phyloP scores from a whole-genome alignment of 2,797 vertebrate genomes.

The Natrix natrix region DNA sequence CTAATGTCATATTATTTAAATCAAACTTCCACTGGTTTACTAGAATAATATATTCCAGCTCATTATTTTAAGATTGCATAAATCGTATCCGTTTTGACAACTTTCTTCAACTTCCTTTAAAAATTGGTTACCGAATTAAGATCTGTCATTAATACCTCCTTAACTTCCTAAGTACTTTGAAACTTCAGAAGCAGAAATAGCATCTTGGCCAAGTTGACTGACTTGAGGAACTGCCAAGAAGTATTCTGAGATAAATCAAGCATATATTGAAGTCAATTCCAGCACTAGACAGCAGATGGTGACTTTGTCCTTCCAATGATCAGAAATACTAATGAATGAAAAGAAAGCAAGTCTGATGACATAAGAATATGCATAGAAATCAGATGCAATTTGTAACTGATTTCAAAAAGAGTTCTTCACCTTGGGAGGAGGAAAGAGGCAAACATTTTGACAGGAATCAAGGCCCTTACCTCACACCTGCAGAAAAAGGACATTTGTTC shows the following conservation, averaged over 20 bases:
- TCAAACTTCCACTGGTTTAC: not conserved
- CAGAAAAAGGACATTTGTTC: not conserved
- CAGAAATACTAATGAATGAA: not conserved
- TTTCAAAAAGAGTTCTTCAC: not conserved
- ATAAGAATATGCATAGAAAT: not conserved
- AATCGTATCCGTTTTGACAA: not conserved
- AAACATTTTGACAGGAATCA: not conserved
- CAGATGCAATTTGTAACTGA: not conserved
- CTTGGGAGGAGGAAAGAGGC: not conserved
- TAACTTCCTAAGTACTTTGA: not conserved
- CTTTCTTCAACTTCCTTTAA: not conserved
- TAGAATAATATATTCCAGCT: not conserved
- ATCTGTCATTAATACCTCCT: not conserved
- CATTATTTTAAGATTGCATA: not conserved
- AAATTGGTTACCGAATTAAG: not conserved
- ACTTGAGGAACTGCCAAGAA: not conserved
- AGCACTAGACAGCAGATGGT: constrained; percentile 59
- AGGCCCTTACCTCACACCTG: not conserved
- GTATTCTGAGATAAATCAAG: not conserved
- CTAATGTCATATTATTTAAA: not conserved
- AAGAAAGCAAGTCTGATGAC: not conserved
- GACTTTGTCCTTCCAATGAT: constrained; percentile 29
- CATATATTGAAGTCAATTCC: constrained; percentile 11
- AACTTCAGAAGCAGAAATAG: not conserved
- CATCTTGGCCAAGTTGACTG: not conserved